Conservation (phyloP, 2,888 invertebrate genomes). For the Deilephila elpenor region DNA sequence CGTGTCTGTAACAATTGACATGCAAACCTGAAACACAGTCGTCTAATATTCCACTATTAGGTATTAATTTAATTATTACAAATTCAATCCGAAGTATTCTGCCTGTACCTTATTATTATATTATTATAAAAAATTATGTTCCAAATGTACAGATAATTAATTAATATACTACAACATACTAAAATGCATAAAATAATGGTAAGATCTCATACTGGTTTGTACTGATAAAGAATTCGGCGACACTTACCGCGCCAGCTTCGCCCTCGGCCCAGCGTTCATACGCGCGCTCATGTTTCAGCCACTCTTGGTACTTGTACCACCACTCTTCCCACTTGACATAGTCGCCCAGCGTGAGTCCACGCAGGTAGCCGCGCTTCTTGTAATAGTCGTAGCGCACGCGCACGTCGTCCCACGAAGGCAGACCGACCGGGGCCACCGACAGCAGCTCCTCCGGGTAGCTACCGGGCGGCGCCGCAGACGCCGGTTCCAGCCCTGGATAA, state of each 20-base stretch:
- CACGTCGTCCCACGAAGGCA: slow-evolving; percentile 95
- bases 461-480: slow-evolving; percentile 88
- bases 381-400: slow-evolving; percentile 95
- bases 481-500: slow-evolving; percentile 84
- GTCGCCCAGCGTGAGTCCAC: slow-evolving; percentile 90
- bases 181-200: not conserved
- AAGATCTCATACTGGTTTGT: no score
- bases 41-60: no score
- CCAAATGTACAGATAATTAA: no score
- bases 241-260: slow-evolving; percentile 62
- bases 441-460: slow-evolving; percentile 92
- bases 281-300: slow-evolving; percentile 92
- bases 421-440: slow-evolving; percentile 88
- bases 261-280: slow-evolving; percentile 89
- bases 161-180: no score
- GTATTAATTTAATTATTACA: no score
- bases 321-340: slow-evolving; percentile 97
- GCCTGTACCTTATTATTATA: no score
- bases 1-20: slow-evolving; percentile 35
- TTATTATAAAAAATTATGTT: no score
- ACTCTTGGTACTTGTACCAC: slow-evolving; percentile 97
- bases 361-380: slow-evolving; percentile 93
- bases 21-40: not conserved
- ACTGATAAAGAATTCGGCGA: not conserved
- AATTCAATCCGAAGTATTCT: no score